Percentiles rank a stretch among this genome's conserved stretches.
Conservation (phyloP, 2,113 vertebrate species). For the Anhinga anhinga region DNA sequence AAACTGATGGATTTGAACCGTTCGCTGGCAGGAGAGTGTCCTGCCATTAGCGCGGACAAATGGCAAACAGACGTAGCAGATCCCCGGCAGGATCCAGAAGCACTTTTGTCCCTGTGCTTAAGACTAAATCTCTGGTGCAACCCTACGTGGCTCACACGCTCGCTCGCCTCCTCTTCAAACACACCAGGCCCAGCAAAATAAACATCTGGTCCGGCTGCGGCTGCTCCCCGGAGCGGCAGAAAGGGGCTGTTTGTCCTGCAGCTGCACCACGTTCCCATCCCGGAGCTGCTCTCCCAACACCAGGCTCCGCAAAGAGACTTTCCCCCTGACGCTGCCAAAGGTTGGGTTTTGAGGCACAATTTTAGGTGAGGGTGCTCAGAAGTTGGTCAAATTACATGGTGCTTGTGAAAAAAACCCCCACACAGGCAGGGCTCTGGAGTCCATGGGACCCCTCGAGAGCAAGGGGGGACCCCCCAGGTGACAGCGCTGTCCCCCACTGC, state of each 20-base stretch:
- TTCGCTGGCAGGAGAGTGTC: neutral
- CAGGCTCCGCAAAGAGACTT: too few relatives aligned
- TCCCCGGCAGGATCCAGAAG: neutral
- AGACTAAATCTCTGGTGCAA: neutral
- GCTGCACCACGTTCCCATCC: neutral
- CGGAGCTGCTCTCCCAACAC: too few relatives aligned
- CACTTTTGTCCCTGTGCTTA: too few relatives aligned
- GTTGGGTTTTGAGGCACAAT: too few relatives aligned
- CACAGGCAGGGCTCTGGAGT: neutral
- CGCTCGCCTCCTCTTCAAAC: neutral
- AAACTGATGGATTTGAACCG: neutral
- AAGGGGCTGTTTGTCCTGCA: neutral
- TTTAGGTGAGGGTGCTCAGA: too few relatives aligned
- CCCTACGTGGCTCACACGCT: neutral
- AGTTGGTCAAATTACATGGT: rapidly evolving
- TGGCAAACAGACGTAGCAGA: neutral
- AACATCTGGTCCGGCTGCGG: neutral
- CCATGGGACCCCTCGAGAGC: neutral
- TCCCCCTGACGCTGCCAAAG: rapidly evolving
- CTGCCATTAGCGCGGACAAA: neutral
- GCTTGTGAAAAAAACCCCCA: too few relatives aligned
- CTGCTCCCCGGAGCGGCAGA: neutral
- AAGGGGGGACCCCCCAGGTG: neutral
- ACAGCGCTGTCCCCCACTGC: neutral
- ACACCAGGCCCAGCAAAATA: neutral